phyloP scores from a whole-genome alignment of 2,113 vertebrate genomes.

The Pseudopodoces humilis region DNA sequence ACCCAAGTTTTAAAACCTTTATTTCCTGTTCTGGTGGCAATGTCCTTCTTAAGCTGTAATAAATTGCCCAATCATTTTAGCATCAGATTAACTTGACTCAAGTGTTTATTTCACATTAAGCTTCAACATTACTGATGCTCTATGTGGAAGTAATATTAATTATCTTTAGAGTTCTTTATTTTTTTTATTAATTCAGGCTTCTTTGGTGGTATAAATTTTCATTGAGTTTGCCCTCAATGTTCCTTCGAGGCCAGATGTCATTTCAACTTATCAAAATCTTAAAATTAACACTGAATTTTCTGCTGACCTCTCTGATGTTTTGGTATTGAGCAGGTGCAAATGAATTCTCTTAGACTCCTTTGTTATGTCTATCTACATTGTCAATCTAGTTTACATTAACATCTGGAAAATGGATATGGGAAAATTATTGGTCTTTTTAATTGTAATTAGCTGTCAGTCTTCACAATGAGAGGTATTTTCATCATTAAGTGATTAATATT shows the following conservation, averaged over 20 bases:
- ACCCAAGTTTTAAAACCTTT: constrained; percentile 69
- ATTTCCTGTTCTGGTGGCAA: constrained; percentile 62
- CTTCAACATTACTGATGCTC: constrained; percentile 44
- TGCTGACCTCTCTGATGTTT: constrained; percentile 53
- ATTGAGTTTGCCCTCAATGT: constrained; percentile 18
- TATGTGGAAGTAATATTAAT: constrained; percentile 64
- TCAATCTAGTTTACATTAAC: constrained; percentile 39
- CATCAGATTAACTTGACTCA: constrained; percentile 67
- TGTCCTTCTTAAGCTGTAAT: constrained; percentile 63
- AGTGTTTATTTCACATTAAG: constrained; percentile 72
- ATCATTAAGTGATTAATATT: constrained; percentile 35
- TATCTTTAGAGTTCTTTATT: background rate
- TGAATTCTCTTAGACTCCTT: constrained; percentile 38
- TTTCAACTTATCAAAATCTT: constrained; percentile 49
- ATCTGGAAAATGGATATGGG: constrained; percentile 48
- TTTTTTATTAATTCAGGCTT: background rate
- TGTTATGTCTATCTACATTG: constrained; percentile 53
- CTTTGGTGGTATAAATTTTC: constrained; percentile 23
- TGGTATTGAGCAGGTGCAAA: constrained; percentile 46
- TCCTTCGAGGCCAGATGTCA: constrained; percentile 13
- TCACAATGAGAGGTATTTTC: constrained; percentile 34
- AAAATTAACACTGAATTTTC: constrained; percentile 59
- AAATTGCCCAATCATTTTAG: constrained; percentile 67
- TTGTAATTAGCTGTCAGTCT: constrained; percentile 66
- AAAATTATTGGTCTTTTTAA: constrained; percentile 56